Percentiles rank a stretch among this genome's conserved stretches.
Conservation (phyloP, 2,888 invertebrate species). For the Ethmia dodecea region DNA sequence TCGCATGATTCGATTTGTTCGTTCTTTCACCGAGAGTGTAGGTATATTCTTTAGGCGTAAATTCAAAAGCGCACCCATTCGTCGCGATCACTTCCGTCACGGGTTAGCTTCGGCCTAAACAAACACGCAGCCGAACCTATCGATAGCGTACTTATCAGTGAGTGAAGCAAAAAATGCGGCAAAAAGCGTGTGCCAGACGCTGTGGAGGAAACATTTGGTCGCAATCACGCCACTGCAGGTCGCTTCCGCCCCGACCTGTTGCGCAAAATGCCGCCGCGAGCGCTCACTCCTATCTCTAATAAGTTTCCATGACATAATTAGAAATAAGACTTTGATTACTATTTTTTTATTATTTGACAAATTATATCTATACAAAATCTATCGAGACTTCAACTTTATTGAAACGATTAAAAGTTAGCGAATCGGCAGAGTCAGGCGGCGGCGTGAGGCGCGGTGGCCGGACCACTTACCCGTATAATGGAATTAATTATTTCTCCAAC, state of each 20-base stretch:
- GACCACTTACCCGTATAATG: constrained; percentile 67
- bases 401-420: no score
- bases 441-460: constrained; percentile 30
- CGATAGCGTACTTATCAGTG: constrained; percentile 73
- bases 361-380: no score
- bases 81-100: constrained; percentile 59
- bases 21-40: constrained; percentile 1
- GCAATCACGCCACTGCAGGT: constrained; percentile 72
- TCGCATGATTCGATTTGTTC: background rate
- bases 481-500: constrained; percentile 75
- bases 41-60: constrained; percentile 11
- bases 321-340: no score
- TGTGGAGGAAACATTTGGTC: constrained; percentile 74
- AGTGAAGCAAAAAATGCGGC: constrained; percentile 57
- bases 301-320: no score
- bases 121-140: constrained; percentile 65
- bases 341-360: no score
- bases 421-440: constrained; percentile 16
- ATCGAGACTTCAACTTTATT: no score
- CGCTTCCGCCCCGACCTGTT: constrained; percentile 77
- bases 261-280: constrained; percentile 57
- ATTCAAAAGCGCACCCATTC: constrained; percentile 20
- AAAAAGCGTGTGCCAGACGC: constrained; percentile 65
- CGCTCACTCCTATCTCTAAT: no score
- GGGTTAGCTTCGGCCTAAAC: constrained; percentile 63